Base-by-base conservation (phyloP, 2,888 invertebrate species). In the Ophioninae sp. region DNA sequence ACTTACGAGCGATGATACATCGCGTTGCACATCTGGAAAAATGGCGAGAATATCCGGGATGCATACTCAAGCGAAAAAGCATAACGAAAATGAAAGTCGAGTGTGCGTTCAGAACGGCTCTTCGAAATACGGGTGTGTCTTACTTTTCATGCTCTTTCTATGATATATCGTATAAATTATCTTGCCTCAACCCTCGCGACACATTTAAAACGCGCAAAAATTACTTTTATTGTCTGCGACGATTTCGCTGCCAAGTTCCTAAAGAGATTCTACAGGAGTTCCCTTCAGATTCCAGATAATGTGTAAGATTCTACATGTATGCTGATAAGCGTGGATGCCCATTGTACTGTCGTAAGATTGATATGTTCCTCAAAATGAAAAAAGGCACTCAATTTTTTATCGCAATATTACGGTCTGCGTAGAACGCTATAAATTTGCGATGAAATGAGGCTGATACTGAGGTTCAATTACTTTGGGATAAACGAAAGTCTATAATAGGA, bases 201-300 rank as follows among this genome's bases (percentile, higher is more conserved):
- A 61, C 77, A 67, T 73, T 68, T 41, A 61, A n/a, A 62, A 67
- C 67, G 65, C 73, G 73, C 68, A 50, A 7, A 7, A 74, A 69
- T 78, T 37, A 41, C 68, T 62, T 57, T 61, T 62, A 69, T 78
- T 62, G 69, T 78, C 67, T 67, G 59, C 10, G 30, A 56, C 74
- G 69, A 68, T 64, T 10, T 62, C 37, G 41, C 61, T 39, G 20
- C 41, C 61, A 65, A 77, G 50, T 13, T 77, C 50, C 30, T 30
- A 67, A 67, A 57, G 30, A n/a, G n/a, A n/a, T 61, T 37, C 44
- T 44, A 59, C 67, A 30, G 50, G 21, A 0, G 7, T 44, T 44
- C 67, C 44, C 21, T 50, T 67, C 41, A 61, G 68, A 68, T 80
- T 37, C 17, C 8, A 20, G 41, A 44, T 67, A 7, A 44, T 21